Base-by-base conservation (phyloP, 2,113 vertebrate species). In the Puma concolor region DNA sequence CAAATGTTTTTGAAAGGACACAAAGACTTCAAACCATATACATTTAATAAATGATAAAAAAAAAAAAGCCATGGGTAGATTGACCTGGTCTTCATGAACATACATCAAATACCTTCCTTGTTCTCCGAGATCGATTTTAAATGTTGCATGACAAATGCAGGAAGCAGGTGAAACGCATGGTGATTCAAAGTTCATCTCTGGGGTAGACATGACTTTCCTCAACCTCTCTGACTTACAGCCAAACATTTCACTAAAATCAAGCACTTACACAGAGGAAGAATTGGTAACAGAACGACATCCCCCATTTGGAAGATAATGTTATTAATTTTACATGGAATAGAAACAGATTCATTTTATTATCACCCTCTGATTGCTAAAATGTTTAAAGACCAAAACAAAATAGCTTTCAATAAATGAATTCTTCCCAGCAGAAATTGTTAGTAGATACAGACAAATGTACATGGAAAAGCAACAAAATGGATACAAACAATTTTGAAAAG, bases 21-120 rank as follows among this genome's bases (percentile, higher is more conserved):
- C 87, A 87, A 95, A 74, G 88, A 60, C 92, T 87, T 97, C 93
- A 90, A 95, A 77, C 57, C 89, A 27, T 23, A 50, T 96, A 94
- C 86, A 96, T 96, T 95, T 84, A 96, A 93, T 93, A 72, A 91
- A 88, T 74, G 38, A 60, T 88, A 67, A 12, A 44, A 9, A 9
- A 44, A 44, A 44, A 44, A 95, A 96, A 93, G 64, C 76, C 76
- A 93, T 14, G 7, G 66, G 82, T 48, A 90, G 52, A 36, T 67
- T 93, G 84, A 63, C 71, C 63, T 96, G 76, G 67, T 92, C 77
- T 95, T 87, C 48, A 92, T 60, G 38, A 88, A 60, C n/a, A 21
- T 41, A 81, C 67, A 67, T 71, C 72, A 72, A 96, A 63, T 57
- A 81, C 69, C 38, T 88, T 83, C 90, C 94, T 96, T 95, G 71